Evolutionary conservation across 2,888 invertebrate genomes (phyloP), one percentile per base, ranked within the genome.

Genomic region (Synanthedon vespiformis): DNA sequence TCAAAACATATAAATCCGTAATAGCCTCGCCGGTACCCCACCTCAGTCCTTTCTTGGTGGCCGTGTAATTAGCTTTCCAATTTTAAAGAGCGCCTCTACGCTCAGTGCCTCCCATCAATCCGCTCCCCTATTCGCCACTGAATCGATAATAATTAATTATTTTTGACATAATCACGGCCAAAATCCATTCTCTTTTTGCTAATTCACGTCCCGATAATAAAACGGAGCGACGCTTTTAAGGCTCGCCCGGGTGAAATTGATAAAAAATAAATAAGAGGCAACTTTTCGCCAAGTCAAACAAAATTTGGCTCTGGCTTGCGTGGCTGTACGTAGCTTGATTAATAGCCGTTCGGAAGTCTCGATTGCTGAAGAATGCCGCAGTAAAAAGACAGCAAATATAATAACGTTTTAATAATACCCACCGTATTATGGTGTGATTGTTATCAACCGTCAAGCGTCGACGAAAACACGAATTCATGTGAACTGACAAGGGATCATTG

Each of bases 91-190:
- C 74, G 73, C 56, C 73, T 72, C 72, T 67, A 64, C 72, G 68
- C 66, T 67, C 70, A 55, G 65, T 70, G 69, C 65, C 71, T 67
- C 70, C 76, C 82, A 76, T 84, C 86, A 81, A 80, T 80, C 79
- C 75, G 63, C 77, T 72, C 82, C 82, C 81, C 78, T 73, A 74
- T 72, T 68, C 74, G 72, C 68, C 65, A 63, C 68, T 67, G 76
- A 89, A 89, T 90, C 90, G 89, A 89, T 89, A 89, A 89, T 90
- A 90, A 91, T 90, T 91, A 90, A 91, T 90, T 90, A 90, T 90
- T 90, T 90, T 90, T 90, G 90, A 90, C 90, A 89, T 90, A 90
- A 90, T 90, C 90, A 89, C 89, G 75, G 81, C 88, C 83, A 74
- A 87, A 88, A 88, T 89, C 89, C 89, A 89, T 89, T 90, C 89